phyloP scores from a whole-genome alignment of 2,113 vertebrate genomes.

The Ceratotherium simum region DNA sequence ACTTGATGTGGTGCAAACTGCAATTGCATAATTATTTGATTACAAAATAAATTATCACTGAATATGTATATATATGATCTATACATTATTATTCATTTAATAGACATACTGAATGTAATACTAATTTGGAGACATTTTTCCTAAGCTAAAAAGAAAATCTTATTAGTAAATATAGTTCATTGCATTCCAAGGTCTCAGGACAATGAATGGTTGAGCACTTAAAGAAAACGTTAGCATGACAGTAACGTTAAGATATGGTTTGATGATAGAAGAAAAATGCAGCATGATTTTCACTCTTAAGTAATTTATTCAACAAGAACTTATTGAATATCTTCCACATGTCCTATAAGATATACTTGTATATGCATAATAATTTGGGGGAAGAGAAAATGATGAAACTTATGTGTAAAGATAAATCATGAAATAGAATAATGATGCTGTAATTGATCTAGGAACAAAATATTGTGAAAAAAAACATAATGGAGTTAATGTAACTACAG shows the following conservation, averaged over 20 bases:
- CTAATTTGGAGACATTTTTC: background rate
- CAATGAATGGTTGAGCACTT: background rate
- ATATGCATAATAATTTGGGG: background rate
- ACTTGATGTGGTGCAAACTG: background rate
- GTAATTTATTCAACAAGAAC: background rate
- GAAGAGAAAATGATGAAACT: background rate
- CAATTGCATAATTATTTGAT: background rate
- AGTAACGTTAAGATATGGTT: background rate
- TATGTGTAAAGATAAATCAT: background rate
- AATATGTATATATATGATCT: background rate
- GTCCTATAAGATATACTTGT: background rate
- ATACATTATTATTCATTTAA: background rate
- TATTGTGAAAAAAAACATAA: background rate
- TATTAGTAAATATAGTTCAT: background rate
- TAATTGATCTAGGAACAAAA: background rate
- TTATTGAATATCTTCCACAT: background rate
- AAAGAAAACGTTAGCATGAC: background rate
- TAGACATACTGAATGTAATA: background rate
- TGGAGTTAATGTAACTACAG: background rate
- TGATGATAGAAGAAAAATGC: background rate
- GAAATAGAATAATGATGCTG: background rate
- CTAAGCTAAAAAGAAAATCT: background rate
- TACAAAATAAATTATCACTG: background rate
- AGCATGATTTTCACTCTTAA: background rate
- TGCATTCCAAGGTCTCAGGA: background rate